These are phyloP conservation scores for Epizoanthus illoricatus DNA, from an alignment of 92 coral and sea anemone genomes.

Conservation along the genomic window DNA sequence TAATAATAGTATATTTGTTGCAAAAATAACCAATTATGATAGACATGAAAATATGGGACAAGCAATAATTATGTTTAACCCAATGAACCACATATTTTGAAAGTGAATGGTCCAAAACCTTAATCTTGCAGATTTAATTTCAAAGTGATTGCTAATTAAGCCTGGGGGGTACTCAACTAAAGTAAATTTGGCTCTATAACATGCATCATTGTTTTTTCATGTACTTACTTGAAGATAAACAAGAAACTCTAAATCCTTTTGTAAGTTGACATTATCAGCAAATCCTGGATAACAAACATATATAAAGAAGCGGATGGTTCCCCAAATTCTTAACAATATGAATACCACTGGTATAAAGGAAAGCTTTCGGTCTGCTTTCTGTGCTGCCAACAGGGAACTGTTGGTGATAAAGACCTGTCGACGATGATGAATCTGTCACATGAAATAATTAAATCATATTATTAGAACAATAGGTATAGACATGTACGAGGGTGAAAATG, in stretches of 20 bases:
- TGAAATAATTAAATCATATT: neutral
- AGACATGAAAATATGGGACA: too few relatives aligned
- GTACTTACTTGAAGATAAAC: slow-evolving; percentile 35
- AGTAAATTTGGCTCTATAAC: neutral
- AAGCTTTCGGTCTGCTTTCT: slow-evolving; percentile 75
- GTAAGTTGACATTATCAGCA: neutral
- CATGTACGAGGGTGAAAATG: too few relatives aligned
- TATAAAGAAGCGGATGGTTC: slow-evolving; percentile 81
- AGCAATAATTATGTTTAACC: too few relatives aligned
- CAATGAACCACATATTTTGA: too few relatives aligned
- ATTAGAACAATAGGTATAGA: neutral
- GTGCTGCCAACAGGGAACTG: slow-evolving; percentile 61
- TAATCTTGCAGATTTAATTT: too few relatives aligned
- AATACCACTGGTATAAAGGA: slow-evolving; percentile 72
- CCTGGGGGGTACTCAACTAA: too few relatives aligned
- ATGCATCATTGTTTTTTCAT: neutral
- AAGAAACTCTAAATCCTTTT: slow-evolving; percentile 18
- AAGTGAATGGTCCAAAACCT: too few relatives aligned
- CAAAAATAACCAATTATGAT: too few relatives aligned
- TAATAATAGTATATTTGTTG: too few relatives aligned
- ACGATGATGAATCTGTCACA: slow-evolving; percentile 14
- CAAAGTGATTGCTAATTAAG: too few relatives aligned
- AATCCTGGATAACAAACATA: slow-evolving; percentile 25
- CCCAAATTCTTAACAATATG: slow-evolving; percentile 91
- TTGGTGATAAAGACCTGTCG: slow-evolving; percentile 43